Evolutionary conservation across 2,113 vertebrate genomes (phyloP).

Genomic region (Crotalus helleri): DNA sequence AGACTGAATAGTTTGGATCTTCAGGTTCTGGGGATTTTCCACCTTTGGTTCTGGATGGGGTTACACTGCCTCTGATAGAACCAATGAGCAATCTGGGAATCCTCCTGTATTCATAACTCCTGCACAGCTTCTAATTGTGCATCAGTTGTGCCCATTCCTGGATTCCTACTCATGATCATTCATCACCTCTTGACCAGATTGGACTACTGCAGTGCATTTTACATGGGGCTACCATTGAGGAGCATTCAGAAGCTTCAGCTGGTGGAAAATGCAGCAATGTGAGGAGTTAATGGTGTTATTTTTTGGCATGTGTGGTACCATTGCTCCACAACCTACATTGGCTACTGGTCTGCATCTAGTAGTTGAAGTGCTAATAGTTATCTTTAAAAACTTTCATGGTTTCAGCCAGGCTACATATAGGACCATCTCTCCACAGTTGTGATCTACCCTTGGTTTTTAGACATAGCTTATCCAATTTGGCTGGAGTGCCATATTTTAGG

Average conservation of each 20-base stretch:
- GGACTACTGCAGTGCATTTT: neutral
- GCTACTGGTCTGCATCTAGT: neutral
- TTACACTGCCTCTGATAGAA: neutral
- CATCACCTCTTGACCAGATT: neutral
- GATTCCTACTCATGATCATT: neutral
- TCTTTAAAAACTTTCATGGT: neutral
- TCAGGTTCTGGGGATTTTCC: neutral
- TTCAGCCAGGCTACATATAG: neutral
- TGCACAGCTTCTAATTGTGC: neutral
- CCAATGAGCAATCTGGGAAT: neutral
- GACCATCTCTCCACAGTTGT: neutral
- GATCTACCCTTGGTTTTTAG: neutral
- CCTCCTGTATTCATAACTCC: neutral
- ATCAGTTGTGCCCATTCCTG: neutral
- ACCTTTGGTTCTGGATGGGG: neutral
- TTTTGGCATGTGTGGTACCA: neutral
- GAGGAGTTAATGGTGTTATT: neutral
- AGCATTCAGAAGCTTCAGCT: neutral
- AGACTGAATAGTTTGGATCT: neutral
- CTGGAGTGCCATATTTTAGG: neutral
- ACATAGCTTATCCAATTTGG: neutral
- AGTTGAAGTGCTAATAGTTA: neutral
- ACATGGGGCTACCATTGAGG: neutral
- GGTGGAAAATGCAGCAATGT: neutral
- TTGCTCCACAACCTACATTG: neutral